These are phyloP conservation scores for Agapostemon virescens DNA, from an alignment of 2,888 invertebrate species.

Conservation along the genomic window DNA sequence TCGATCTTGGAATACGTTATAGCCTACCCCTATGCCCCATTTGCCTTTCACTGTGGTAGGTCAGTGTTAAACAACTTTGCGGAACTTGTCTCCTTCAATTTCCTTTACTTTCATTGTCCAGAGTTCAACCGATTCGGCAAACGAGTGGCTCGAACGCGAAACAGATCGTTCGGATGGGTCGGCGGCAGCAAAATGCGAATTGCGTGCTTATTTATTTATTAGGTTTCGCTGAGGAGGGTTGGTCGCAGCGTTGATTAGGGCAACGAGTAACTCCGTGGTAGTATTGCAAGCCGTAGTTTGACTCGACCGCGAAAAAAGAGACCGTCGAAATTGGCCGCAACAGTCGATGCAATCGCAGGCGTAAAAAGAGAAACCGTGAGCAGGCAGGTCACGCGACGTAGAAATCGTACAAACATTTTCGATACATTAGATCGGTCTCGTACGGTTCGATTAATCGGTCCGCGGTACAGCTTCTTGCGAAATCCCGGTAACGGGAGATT, in stretches of 20 bases:
- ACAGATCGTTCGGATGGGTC: no score
- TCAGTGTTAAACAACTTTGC: no score
- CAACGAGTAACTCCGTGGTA: background rate
- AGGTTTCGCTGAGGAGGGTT: background rate
- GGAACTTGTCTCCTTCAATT: no score
- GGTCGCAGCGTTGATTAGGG: background rate
- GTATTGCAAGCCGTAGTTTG: background rate
- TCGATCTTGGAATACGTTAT: no score
- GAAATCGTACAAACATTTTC: conserved; percentile 2
- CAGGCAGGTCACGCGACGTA: background rate
- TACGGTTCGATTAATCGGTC: conserved; percentile 17
- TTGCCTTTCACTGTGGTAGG: no score
- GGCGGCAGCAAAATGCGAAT: background rate
- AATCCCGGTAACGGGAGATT: conserved; percentile 15
- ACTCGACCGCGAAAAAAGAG: background rate
- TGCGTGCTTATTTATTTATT: background rate
- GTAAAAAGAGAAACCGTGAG: conserved; percentile 26
- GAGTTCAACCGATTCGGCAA: no score
- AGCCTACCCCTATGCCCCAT: no score
- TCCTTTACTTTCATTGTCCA: no score
- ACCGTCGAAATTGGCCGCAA: conserved; percentile 13
- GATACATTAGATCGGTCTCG: conserved; percentile 5
- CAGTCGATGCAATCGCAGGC: conserved; percentile 11
- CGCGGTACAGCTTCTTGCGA: conserved; percentile 27
- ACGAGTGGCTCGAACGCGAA: no score